Base-by-base conservation (phyloP, 2,113 vertebrate species). In the Paradoxurus hermaphroditus region DNA sequence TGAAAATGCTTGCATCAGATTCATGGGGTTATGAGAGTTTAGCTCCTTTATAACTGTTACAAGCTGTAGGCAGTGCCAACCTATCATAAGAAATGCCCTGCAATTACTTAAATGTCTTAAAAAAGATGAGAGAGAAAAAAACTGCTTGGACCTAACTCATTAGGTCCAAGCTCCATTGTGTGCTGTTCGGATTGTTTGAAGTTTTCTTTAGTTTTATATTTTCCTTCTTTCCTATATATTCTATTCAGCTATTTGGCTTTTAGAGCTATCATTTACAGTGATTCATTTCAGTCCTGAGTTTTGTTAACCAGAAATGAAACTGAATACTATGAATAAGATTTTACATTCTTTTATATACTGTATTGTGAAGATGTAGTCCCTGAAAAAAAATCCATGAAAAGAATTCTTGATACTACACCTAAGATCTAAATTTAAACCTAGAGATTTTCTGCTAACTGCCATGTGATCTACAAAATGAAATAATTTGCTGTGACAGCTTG, bases 401-500 rank as follows among this genome's bases (percentile, higher is more conserved):
- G 63, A 90, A 34, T 96, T 96, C 90, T 97, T 87, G 72, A 78
- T 95, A 81, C 81, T 97, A 85, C 41, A 77, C 95, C 98, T 98
- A 90, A 97, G 84, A 95, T 96, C 86, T 98, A 91, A 97, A 94
- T 98, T 98, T 97, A 98, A 97, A 97, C 93, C 51, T 93, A 36
- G 70, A 98, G 94, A 88, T 79, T 98, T 98, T 98, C 98, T 98
- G 85, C 87, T 98, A 98, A 82, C 89, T 97, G 88, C 72, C 97
- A 91, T 90, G 83, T 97, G 90, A 98, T 98, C 97, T 98, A 97
- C 96, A 98, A 97, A 98, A 98, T 97, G 94, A 98, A 97, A 95
- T 98, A 98, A 99, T 99, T 98, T 98, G 98, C 98, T 98, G 72
- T 99, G 98, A 99, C 98, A 98, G 96, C 46, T 98, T 95, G 96